These are phyloP conservation scores for Mormyrus hasselquistii DNA, from an alignment of 2,797 vertebrate species.

Conservation along the genomic window DNA sequence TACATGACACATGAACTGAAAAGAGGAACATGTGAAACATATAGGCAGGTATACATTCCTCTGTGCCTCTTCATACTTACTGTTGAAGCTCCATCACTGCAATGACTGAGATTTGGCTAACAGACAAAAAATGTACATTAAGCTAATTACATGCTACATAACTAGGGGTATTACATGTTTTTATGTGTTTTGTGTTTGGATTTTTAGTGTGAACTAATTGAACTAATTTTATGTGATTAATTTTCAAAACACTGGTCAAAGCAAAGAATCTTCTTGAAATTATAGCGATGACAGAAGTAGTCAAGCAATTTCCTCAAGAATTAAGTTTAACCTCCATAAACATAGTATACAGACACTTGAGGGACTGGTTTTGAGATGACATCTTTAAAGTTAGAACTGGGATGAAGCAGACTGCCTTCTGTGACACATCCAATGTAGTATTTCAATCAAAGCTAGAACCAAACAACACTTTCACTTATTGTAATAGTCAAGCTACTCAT, in stretches of 20 bases:
- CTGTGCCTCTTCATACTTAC: not conserved
- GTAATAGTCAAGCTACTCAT: not conserved
- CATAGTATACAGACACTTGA: not conserved
- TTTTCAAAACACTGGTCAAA: not conserved
- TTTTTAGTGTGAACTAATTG: not conserved
- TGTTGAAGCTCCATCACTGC: not conserved
- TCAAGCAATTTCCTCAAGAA: conserved; percentile 2
- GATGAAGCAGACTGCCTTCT: not conserved
- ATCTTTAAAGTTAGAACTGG: not conserved
- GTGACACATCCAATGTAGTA: not conserved
- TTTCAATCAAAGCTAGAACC: not conserved
- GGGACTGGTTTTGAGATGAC: not conserved
- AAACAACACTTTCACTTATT: not conserved
- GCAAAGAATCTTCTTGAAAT: conserved; percentile 12
- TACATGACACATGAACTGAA: not conserved
- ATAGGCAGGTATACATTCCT: not conserved
- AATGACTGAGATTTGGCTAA: not conserved
- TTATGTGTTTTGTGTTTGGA: not conserved
- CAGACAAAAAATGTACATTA: not conserved
- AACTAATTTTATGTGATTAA: not conserved
- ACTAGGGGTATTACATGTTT: not conserved
- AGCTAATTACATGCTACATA: not conserved
- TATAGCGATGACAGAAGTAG: not conserved
- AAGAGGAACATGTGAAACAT: not conserved
- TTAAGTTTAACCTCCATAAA: not conserved